These are phyloP conservation scores for Archegozetes longisetosus DNA, from an alignment of 1,140 invertebrate genomes.

Conservation along the genomic window DNA sequence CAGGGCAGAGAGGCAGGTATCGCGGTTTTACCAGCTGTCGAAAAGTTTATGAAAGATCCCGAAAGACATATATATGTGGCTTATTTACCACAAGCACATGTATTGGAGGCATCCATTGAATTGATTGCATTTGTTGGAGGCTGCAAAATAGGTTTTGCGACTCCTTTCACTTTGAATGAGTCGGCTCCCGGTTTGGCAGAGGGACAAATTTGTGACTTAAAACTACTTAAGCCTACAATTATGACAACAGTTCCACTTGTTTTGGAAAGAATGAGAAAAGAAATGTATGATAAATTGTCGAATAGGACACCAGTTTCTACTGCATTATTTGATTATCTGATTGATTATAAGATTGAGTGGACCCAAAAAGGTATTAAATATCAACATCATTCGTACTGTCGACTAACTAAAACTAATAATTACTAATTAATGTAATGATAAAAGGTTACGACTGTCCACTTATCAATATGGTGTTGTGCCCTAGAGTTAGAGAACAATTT, in stretches of 20 bases:
- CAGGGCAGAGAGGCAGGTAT: slow-evolving; percentile 5
- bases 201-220: slow-evolving; percentile 64
- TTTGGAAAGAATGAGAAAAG: slow-evolving; percentile 31
- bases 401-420: neutral
- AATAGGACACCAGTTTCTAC: slow-evolving; percentile 48
- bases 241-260: slow-evolving; percentile 74
- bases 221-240: slow-evolving; percentile 73
- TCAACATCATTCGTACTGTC: slow-evolving; percentile 24
- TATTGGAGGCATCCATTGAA: slow-evolving; percentile 62
- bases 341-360: slow-evolving; percentile 37
- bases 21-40: neutral
- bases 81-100: slow-evolving; percentile 91
- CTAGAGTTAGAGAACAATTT: slow-evolving; percentile 8
- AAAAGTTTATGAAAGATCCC: neutral
- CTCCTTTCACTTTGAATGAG: slow-evolving; percentile 85
- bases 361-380: slow-evolving; percentile 29
- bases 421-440: slow-evolving; percentile 19
- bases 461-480: slow-evolving; percentile 11
- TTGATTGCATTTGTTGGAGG: slow-evolving; percentile 44
- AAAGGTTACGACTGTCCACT: slow-evolving; percentile 17
- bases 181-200: slow-evolving; percentile 83
- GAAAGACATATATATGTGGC: neutral
- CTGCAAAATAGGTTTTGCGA: slow-evolving; percentile 86
- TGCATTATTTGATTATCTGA: slow-evolving; percentile 24
- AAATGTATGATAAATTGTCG: slow-evolving; percentile 39